These are phyloP conservation scores for Andricus quercusramuli DNA, from an alignment of 2,888 invertebrate genomes.

Conservation along the genomic window DNA sequence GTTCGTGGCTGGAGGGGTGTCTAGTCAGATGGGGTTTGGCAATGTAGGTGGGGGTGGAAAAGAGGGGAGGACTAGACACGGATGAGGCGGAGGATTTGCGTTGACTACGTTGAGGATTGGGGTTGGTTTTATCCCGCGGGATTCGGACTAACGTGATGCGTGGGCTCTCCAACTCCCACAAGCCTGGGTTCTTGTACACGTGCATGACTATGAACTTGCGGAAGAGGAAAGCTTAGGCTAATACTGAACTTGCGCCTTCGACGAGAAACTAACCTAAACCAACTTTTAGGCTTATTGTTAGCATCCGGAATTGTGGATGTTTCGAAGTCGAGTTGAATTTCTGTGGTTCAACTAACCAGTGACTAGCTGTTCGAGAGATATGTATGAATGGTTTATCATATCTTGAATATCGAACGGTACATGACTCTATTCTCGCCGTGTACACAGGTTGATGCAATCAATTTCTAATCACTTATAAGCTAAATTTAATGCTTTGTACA, in stretches of 20 bases:
- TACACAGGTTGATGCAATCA: background rate
- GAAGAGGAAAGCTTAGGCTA: slow-evolving; percentile 29
- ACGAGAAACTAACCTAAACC: slow-evolving; percentile 15
- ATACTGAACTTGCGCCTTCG: slow-evolving; percentile 23
- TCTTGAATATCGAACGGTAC: background rate
- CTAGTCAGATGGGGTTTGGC: slow-evolving; percentile 56
- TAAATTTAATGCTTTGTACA: too few relatives aligned
- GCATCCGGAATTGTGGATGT: slow-evolving; percentile 7
- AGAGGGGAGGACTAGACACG: slow-evolving; percentile 55
- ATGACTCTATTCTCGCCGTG: background rate
- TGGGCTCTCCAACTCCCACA: slow-evolving; percentile 50
- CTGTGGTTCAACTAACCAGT: background rate
- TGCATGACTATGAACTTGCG: slow-evolving; percentile 27
- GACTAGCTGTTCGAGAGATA: background rate
- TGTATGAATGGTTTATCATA: background rate
- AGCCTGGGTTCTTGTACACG: slow-evolving; percentile 37
- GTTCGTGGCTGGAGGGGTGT: slow-evolving; percentile 65
- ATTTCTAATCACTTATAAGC: background rate
- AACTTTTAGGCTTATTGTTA: background rate
- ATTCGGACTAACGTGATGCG: slow-evolving; percentile 59
- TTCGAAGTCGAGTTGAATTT: slow-evolving; percentile 1
- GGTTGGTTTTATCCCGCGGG: slow-evolving; percentile 72
- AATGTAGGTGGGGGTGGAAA: slow-evolving; percentile 43
- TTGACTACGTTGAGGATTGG: slow-evolving; percentile 49
- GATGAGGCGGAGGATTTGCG: slow-evolving; percentile 45